Conservation (phyloP, 2,888 invertebrate genomes). For the Leucophora obtusa region DNA sequence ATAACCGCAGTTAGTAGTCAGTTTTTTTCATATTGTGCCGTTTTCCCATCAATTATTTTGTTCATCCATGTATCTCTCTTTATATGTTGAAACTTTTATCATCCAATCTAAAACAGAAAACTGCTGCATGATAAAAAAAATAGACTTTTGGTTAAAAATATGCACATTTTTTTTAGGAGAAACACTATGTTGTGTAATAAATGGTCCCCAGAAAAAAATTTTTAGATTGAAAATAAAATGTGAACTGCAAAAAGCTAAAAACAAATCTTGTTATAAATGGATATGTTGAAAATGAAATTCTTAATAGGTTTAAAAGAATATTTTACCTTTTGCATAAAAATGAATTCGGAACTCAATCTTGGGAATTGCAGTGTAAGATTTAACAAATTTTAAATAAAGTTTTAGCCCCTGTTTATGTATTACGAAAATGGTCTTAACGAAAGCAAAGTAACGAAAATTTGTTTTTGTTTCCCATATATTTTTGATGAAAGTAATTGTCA, state of each 20-base stretch:
- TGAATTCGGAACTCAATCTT: too few relatives aligned
- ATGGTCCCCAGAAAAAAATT: not conserved
- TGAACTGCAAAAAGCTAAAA: not conserved
- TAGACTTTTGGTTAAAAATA: not conserved
- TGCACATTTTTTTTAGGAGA: not conserved
- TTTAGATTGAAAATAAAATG: slow-evolving; percentile 10
- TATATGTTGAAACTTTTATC: slow-evolving; percentile 19
- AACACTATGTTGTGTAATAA: not conserved
- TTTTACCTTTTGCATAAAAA: too few relatives aligned
- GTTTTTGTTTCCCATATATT: too few relatives aligned
- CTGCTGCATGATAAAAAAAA: not conserved
- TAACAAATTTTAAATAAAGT: too few relatives aligned
- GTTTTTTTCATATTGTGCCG: slow-evolving; percentile 9
- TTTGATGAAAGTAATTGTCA: too few relatives aligned
- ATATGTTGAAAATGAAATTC: too few relatives aligned
- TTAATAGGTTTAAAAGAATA: too few relatives aligned
- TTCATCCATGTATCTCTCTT: not conserved
- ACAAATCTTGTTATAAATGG: not conserved
- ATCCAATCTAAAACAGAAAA: not conserved
- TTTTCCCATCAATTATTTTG: slow-evolving; percentile 7
- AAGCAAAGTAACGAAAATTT: too few relatives aligned
- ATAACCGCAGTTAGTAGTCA: not conserved
- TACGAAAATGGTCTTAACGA: too few relatives aligned
- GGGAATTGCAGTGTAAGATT: too few relatives aligned
- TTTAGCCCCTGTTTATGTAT: too few relatives aligned